phyloP scores from a whole-genome alignment of 2,797 vertebrate species.

The Typhlichthys eigenmanni region DNA sequence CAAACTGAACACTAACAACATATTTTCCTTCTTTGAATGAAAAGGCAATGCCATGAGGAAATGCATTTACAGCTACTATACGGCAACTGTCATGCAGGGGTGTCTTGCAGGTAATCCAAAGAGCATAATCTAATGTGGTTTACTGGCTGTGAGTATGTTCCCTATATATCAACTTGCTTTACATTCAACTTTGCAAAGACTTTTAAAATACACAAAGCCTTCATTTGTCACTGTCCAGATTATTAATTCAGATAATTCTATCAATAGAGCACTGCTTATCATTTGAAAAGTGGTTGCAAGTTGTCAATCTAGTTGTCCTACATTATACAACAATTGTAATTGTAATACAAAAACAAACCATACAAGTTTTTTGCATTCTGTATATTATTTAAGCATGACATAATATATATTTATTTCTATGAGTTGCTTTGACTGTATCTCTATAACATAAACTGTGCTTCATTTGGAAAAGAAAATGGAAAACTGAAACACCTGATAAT shows the following conservation, averaged over 20 bases:
- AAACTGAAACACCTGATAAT: conserved; percentile 7
- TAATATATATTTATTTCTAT: conserved; percentile 37
- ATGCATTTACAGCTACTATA: too few relatives aligned
- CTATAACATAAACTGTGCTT: conserved; percentile 68
- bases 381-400: conserved; percentile 61
- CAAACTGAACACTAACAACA: conserved; percentile 4
- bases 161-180: conserved; percentile 23
- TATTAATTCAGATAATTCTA: conserved; percentile 21
- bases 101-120: not conserved
- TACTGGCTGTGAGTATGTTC: conserved; percentile 9
- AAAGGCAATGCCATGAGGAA: conserved; percentile 16
- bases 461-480: conserved; percentile 68
- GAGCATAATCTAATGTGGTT: conserved; percentile 1
- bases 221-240: conserved; percentile 21
- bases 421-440: conserved; percentile 88
- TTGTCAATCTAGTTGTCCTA: conserved; percentile 37
- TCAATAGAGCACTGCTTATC: conserved; percentile 43
- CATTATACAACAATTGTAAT: conserved; percentile 46
- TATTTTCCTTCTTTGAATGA: conserved; percentile 1
- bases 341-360: conserved; percentile 51
- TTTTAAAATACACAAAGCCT: not conserved
- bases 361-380: conserved; percentile 56
- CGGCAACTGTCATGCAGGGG: too few relatives aligned
- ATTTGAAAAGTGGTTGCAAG: conserved; percentile 40
- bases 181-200: conserved; percentile 47